Evolutionary conservation across 2,888 invertebrate genomes (phyloP).

Genomic region (Ichneumoninae sp.): DNA sequence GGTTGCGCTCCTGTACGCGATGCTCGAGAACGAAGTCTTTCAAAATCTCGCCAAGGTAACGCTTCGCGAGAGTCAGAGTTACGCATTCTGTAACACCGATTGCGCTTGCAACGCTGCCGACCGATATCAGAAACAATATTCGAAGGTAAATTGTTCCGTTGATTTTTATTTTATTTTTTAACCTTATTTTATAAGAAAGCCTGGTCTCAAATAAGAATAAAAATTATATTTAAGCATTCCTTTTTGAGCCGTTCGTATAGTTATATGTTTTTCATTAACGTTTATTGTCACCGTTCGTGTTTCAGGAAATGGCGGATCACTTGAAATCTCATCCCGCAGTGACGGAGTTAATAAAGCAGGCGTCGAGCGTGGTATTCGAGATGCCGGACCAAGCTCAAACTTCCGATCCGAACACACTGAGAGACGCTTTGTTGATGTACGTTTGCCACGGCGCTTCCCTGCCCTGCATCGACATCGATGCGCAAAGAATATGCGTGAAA

Average conservation of each 20-base stretch:
- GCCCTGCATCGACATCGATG: conserved; percentile 88
- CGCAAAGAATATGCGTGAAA: conserved; percentile 86
- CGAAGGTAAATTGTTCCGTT: conserved; percentile 79
- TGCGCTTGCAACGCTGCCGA: conserved; percentile 92
- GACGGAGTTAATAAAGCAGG: conserved; percentile 88
- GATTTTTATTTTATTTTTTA: conserved; percentile 51
- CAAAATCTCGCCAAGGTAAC: conserved; percentile 86
- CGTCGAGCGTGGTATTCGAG: conserved; percentile 88
- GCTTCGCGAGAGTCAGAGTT: conserved; percentile 91
- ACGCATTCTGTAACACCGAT: conserved; percentile 93
- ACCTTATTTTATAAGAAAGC: not conserved
- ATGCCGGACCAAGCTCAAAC: conserved; percentile 87
- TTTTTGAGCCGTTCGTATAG: not conserved
- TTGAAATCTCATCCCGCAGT: conserved; percentile 91
- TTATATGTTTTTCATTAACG: not conserved
- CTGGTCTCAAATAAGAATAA: not conserved
- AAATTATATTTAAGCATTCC: conserved; percentile 65
- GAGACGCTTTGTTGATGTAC: conserved; percentile 93
- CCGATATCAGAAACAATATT: conserved; percentile 84
- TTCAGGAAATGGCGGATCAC: conserved; percentile 87
- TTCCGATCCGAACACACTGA: conserved; percentile 89
- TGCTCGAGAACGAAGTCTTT: conserved; percentile 89
- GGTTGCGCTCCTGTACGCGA: conserved; percentile 90
- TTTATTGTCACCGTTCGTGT: conserved; percentile 83
- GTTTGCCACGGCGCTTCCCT: conserved; percentile 93